Evolutionary conservation across 2,797 vertebrate genomes (phyloP).

Genomic region (Triplophysa bombifrons): DNA sequence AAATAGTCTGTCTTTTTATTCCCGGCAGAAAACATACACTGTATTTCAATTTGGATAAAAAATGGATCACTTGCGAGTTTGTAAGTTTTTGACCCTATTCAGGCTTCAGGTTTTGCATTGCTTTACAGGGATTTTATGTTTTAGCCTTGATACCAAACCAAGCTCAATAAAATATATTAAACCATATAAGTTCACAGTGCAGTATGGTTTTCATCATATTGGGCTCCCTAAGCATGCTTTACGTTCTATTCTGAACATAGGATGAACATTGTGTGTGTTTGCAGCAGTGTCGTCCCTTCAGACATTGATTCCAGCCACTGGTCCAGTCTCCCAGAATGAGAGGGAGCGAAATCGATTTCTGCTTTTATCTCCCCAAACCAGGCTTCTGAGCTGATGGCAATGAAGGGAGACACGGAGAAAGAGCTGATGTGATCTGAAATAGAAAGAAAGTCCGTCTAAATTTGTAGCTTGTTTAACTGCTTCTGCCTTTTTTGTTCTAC

Average conservation of each 20-base stretch:
- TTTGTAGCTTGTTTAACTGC: slow-evolving; percentile 30
- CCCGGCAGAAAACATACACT: background rate
- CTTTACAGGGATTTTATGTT: background rate
- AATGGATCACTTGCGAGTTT: background rate
- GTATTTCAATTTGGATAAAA: background rate
- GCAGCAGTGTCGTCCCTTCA: slow-evolving; percentile 49
- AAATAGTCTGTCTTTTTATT: background rate
- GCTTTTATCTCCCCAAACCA: slow-evolving; percentile 64
- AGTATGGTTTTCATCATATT: background rate
- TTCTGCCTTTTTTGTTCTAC: background rate
- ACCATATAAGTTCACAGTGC: background rate
- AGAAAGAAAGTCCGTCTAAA: slow-evolving; percentile 49
- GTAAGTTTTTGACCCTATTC: background rate
- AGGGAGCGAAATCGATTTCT: slow-evolving; percentile 56
- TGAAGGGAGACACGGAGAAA: slow-evolving; percentile 25
- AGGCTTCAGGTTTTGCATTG: background rate
- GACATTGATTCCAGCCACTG: slow-evolving; percentile 56
- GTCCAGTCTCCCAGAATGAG: slow-evolving; percentile 44
- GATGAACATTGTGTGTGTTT: slow-evolving; percentile 12
- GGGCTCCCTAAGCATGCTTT: background rate
- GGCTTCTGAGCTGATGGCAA: slow-evolving; percentile 47
- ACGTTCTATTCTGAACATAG: background rate
- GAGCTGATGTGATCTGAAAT: slow-evolving; percentile 49
- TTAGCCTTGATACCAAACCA: background rate
- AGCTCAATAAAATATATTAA: background rate